Conservation (phyloP, 2,113 vertebrate genomes). For the Dolichallabes microphthalmus region DNA sequence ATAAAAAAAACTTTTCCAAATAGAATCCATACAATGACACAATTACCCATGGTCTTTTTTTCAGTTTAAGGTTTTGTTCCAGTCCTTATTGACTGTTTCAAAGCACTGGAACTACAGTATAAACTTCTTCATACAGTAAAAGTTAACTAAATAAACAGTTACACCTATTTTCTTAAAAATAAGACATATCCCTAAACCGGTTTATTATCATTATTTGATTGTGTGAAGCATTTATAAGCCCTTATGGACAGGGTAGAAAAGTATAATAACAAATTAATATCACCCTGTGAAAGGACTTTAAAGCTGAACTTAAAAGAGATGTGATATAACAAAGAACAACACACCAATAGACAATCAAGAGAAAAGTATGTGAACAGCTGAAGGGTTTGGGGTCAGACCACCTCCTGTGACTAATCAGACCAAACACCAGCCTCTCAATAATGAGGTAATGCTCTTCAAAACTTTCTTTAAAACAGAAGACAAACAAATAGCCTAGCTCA, state of each 20-base stretch:
- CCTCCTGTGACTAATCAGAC: conserved; percentile 8
- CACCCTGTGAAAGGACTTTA: not conserved
- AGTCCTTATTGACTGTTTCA: not conserved
- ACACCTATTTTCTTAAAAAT: not conserved
- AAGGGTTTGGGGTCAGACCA: not conserved
- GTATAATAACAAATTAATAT: not conserved
- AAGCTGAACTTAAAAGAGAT: not conserved
- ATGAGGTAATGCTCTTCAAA: not conserved
- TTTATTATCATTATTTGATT: not conserved
- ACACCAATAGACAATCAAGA: not conserved
- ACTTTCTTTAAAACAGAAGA: not conserved
- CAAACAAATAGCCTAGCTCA: not conserved
- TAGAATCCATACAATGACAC: not conserved
- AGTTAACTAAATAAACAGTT: not conserved
- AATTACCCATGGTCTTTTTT: not conserved
- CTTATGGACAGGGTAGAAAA: not conserved
- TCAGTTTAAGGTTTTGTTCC: too few species aligned
- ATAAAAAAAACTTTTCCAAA: not conserved
- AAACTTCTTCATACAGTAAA: not conserved
- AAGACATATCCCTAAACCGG: not conserved
- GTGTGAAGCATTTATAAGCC: not conserved
- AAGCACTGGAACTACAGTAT: not conserved
- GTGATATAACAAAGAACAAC: not conserved
- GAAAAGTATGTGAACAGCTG: not conserved
- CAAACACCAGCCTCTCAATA: not conserved